phyloP scores from a whole-genome alignment of 2,888 invertebrate genomes.

The Magallana nippona region DNA sequence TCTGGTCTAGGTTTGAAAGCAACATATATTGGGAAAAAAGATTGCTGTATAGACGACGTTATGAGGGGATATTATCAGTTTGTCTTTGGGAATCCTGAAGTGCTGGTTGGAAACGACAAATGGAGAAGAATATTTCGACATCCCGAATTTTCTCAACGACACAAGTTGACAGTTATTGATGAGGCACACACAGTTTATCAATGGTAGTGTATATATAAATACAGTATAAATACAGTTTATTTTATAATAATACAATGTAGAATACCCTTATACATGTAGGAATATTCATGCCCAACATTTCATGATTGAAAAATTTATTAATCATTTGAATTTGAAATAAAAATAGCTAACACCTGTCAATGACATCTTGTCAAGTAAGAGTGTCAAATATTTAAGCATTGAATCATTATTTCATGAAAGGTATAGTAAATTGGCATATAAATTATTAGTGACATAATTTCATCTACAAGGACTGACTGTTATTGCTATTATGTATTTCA shows the following conservation, averaged over 20 bases:
- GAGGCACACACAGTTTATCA: neutral
- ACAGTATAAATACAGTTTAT: neutral
- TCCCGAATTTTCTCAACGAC: constrained; percentile 4
- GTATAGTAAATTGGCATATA: too few relatives aligned
- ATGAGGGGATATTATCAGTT: neutral
- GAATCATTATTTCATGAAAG: too few relatives aligned
- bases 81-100: constrained; percentile 14
- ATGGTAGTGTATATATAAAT: neutral
- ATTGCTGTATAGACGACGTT: neutral
- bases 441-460: too few relatives aligned
- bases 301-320: too few relatives aligned
- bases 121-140: neutral
- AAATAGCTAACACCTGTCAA: too few relatives aligned
- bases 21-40: neutral
- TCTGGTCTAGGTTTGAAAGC: neutral
- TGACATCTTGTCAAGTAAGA: too few relatives aligned
- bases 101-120: neutral
- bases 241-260: neutral
- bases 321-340: too few relatives aligned
- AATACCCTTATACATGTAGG: neutral
- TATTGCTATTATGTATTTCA: neutral
- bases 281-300: too few relatives aligned
- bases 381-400: too few relatives aligned
- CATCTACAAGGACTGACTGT: too few relatives aligned
- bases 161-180: neutral